Base-by-base conservation (phyloP, 2,797 vertebrate species). In the Knipowitschia caucasica region DNA sequence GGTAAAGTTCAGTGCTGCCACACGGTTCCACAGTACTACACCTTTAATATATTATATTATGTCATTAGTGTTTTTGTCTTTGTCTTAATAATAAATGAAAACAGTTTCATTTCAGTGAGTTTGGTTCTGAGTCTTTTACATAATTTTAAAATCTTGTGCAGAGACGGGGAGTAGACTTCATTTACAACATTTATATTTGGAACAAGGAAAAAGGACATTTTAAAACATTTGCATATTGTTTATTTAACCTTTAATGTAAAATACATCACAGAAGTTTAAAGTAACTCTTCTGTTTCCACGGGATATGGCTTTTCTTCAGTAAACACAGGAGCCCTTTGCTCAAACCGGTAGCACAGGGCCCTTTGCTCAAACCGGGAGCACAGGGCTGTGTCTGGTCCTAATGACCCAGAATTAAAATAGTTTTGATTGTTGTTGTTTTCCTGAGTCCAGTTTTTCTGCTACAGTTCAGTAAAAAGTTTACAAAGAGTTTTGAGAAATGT, bases 361-460 rank as follows among this genome's bases (percentile, higher is more conserved):
- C n/a, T n/a, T 39, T 30, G 20, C 15, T 4, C 0, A 36, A 60
- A 65, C 45, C 5, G 29, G 35, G 11, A 67, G 46, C 15, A 24
- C 18, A 33, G 53, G 64, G 62, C 73, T 68, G 67, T 74, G 64
- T 43, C 64, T 53, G 60, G 21, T 69, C 60, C 43, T 53, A 52
- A 59, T 38, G 56, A 75, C 49, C 46, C 56, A 14, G n/a, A 56
- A 56, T 70, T 61, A 65, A 57, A 44, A 56, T 51, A 52, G 42
- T 59, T 39, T 68, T 27, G 21, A 14, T 68, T 39, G 35, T 3
- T 30, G 10, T 42, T 57, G 69, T 36, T 11, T 74, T 83, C 82
- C 86, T 83, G 82, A 88, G 21, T 75, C 53, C 11, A 59, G 73
- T 68, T 39, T 25, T 40, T 62, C 70, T 75, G 69, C 73, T 75